These are phyloP conservation scores for Pangasianodon gigas DNA, from an alignment of 2,113 vertebrate genomes.

Conservation along the genomic window DNA sequence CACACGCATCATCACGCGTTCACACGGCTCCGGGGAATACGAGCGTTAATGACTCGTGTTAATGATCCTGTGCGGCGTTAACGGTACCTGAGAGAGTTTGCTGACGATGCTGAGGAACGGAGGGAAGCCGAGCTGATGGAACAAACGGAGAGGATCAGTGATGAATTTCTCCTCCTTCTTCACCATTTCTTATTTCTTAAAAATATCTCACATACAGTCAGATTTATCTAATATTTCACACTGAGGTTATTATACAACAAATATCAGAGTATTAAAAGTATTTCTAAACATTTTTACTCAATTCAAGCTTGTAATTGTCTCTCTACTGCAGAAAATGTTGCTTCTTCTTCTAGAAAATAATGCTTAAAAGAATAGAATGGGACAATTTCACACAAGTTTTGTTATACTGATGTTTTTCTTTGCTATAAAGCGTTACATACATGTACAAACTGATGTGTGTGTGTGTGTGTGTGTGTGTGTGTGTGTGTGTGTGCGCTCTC, in stretches of 20 bases:
- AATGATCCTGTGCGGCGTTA: neutral
- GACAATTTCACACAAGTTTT: neutral
- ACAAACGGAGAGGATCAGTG: neutral
- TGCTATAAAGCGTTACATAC: neutral
- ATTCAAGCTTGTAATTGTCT: too few species aligned
- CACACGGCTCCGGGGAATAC: too few species aligned
- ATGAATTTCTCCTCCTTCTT: too few species aligned
- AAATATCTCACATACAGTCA: neutral
- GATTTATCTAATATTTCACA: neutral
- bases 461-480: neutral
- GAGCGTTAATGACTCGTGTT: neutral
- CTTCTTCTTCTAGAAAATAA: neutral
- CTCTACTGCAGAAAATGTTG: neutral
- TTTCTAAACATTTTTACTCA: too few species aligned
- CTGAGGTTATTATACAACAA: neutral
- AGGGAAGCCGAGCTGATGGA: slow-evolving; percentile 87
- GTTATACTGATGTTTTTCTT: neutral
- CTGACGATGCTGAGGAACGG: slow-evolving; percentile 94
- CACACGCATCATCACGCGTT: neutral
- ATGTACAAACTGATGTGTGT: neutral
- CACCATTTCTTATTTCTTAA: neutral
- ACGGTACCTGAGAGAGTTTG: slow-evolving; percentile 90
- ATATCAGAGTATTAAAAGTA: neutral
- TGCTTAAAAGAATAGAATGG: neutral
- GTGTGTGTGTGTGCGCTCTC: neutral